A percentile compares a stretch with the other conserved stretches of the same genome.
Evolutionary conservation across 2,797 vertebrate genomes (phyloP).

Genomic region (Ptychadena robeensis): DNA sequence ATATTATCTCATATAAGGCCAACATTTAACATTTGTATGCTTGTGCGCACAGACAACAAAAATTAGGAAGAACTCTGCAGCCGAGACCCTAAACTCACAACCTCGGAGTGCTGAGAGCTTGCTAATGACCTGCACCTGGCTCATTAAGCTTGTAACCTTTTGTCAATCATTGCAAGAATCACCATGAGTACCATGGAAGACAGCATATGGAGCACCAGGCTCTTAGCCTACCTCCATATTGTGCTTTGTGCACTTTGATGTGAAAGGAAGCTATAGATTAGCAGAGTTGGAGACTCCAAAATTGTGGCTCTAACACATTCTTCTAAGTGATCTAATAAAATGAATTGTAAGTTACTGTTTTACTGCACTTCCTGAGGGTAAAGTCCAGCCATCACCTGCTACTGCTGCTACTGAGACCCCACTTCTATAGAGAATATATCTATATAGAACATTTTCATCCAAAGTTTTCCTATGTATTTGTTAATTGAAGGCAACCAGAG

Average conservation of each 20-base stretch:
- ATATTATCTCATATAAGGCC: not conserved
- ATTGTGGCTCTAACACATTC: conserved; percentile 37
- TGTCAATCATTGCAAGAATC: conserved; percentile 28
- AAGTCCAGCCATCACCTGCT: conserved; percentile 9
- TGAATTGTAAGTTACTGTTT: conserved; percentile 18
- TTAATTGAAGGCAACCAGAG: no score
- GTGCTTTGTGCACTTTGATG: conserved; percentile 32
- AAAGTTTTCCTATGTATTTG: no score
- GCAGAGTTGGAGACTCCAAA: conserved; percentile 25
- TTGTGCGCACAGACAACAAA: not conserved
- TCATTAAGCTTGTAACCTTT: conserved; percentile 43
- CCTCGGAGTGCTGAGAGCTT: not conserved
- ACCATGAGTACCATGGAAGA: conserved; percentile 27
- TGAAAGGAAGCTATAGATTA: conserved; percentile 34
- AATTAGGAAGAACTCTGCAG: conserved; percentile 15
- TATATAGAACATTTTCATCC: no score
- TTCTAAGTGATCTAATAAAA: conserved; percentile 40
- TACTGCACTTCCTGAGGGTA: conserved; percentile 1
- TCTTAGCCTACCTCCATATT: conserved; percentile 32
- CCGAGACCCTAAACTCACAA: conserved; percentile 1
- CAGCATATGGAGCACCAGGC: conserved; percentile 20
- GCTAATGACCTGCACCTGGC: conserved; percentile 51
- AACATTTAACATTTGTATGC: not conserved
- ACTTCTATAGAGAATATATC: not conserved
- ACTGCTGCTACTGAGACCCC: not conserved